Evolutionary conservation across 2,888 invertebrate genomes (phyloP), one percentile per base, ranked within the genome.

Genomic region (Eupithecia inturbata): DNA sequence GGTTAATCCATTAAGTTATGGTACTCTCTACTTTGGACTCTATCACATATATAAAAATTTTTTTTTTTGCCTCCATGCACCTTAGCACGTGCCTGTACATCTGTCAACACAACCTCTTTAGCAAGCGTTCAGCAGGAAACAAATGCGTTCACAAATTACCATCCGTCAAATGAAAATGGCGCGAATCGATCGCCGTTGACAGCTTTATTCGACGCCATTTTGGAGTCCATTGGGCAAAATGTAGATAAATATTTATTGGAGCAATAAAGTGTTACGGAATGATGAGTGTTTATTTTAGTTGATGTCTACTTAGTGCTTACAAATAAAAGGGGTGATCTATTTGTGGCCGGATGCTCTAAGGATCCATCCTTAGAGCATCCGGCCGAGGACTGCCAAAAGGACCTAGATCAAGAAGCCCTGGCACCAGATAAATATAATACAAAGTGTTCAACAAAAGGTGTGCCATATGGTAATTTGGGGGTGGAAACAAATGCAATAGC

Each of bases 221-320:
- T 90, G 87, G 82, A 91, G 89, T 92, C 89, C 93, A 93, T 94
- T 94, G 92, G 86, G 91, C 93, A 92, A 92, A 63, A 93, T 86
- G 90, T 87, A 89, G 91, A 91, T 92, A 93, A 93, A 93, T 91
- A 92, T 93, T 93, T 93, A 93, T 90, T 86, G 83, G 70, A 75
- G 81, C 83, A 89, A 88, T 91, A 89, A 87, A 86, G 82, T 80
- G 86, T 87, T 84, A 84, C 82, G 80, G 82, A 83, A 79, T 84
- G 86, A 87, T 87, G 85, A 87, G 85, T 85, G 74, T 88, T 90
- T 91, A 91, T 92, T 91, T 90, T 89, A 77, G 87, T 85, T 83
- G 80, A 82, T 71, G 68, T 57, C n/a, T n/a, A n/a, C n/a, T 63
- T 76, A 31, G 57, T 76, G 67, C 22, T n/a, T 71, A 67, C 68